These are phyloP conservation scores for Sternotherus odoratus DNA, from an alignment of 2,797 vertebrate genomes.

Conservation along the genomic window DNA sequence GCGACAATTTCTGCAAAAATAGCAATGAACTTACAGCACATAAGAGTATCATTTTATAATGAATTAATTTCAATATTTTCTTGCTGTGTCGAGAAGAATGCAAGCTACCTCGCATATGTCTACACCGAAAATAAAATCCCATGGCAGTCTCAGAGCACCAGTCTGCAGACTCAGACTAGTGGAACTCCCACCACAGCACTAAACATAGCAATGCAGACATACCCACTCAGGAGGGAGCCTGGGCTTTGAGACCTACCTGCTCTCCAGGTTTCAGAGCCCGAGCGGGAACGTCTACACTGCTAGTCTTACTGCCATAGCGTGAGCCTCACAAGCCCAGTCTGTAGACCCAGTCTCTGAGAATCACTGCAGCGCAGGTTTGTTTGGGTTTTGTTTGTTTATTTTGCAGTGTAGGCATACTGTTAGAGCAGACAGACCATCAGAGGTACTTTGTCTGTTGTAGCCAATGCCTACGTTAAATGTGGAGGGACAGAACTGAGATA, in stretches of 20 bases:
- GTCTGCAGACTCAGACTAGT: neutral
- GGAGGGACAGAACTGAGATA: constrained; percentile 3
- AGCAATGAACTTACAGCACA: constrained; percentile 63
- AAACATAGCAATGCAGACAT: neutral
- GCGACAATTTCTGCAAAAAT: constrained; percentile 62
- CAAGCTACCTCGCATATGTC: neutral
- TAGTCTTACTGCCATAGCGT: neutral
- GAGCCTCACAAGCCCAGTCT: neutral
- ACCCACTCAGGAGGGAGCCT: neutral
- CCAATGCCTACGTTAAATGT: neutral
- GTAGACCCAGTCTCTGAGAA: neutral
- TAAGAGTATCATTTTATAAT: no score
- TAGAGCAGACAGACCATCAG: neutral
- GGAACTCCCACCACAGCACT: neutral
- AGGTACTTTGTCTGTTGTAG: constrained; percentile 5
- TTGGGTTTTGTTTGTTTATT: no score
- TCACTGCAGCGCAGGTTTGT: neutral
- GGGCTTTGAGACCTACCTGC: neutral
- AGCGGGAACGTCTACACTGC: no score
- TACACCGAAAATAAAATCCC: neutral
- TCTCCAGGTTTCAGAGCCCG: neutral
- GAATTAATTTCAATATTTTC: neutral
- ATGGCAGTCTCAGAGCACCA: neutral
- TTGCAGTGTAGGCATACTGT: neutral
- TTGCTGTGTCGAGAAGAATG: constrained; percentile 38